These are phyloP conservation scores for Pluvialis apricaria DNA, from an alignment of 2,113 vertebrate genomes.

Conservation along the genomic window DNA sequence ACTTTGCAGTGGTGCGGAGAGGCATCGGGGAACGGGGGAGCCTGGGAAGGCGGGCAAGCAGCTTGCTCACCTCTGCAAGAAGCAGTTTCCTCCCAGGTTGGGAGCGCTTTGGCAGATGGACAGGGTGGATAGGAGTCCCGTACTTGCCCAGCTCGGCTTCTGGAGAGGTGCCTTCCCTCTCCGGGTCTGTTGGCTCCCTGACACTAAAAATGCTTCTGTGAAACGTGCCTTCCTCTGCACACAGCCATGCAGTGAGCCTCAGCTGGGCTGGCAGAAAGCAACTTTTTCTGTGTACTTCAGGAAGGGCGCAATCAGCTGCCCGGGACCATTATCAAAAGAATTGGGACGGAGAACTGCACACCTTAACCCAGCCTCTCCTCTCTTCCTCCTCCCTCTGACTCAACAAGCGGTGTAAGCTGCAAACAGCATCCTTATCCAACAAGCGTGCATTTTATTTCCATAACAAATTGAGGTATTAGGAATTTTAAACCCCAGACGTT, in stretches of 20 bases:
- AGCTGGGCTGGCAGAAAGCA: background rate
- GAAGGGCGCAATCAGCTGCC: background rate
- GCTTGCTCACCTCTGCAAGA: background rate
- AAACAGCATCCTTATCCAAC: slow-evolving; percentile 28
- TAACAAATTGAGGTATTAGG: background rate
- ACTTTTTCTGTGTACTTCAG: background rate
- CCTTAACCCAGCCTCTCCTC: background rate
- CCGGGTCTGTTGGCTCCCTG: background rate
- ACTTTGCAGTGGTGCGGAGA: background rate
- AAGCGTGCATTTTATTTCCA: background rate
- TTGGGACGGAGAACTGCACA: background rate
- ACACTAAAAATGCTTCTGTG: background rate
- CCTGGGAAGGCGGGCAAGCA: background rate
- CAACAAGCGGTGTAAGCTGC: slow-evolving; percentile 11
- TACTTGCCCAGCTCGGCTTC: background rate
- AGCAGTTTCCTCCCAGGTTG: background rate
- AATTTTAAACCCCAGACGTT: slow-evolving; percentile 6
- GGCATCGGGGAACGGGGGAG: background rate
- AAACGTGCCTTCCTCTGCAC: background rate
- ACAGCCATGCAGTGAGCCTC: background rate
- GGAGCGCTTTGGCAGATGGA: background rate
- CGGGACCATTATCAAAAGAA: slow-evolving; percentile 25
- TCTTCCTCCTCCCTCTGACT: slow-evolving; percentile 51
- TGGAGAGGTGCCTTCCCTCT: background rate
- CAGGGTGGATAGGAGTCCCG: background rate